Base-by-base conservation (phyloP, 1,140 invertebrate species). In the Drepana arcuata region DNA sequence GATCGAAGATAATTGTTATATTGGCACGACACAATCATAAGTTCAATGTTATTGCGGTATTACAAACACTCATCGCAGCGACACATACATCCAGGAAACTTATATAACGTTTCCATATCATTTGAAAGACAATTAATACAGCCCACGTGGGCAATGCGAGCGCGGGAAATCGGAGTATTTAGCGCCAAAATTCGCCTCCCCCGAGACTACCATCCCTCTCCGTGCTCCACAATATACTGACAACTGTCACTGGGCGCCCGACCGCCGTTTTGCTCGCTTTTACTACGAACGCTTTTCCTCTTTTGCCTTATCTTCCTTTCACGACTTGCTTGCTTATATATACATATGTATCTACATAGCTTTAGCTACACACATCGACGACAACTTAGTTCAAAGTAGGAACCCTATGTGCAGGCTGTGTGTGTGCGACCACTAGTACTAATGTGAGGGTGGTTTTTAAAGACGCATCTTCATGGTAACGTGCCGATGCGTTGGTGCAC, bases 281-380 rank as follows among this genome's bases (percentile, higher is more conserved):
- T 63, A 75, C 64, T 71, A 66, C 55, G 29, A 48, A 30, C 60
- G 64, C 51, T 73, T 73, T 66, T 71, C 70, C 70, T 64, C 68
- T 67, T 66, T 67, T 68, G 44, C 61, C 62, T 67, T 67, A 68
- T 79, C 70, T 72, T 66, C 54, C 68, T 78, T 68, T 56, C 62
- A 59, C 69, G 67, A 69, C n/a, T n/a, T n/a, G n/a, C n/a, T n/a
- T n/a, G n/a, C n/a, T n/a, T n/a, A n/a, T n/a, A n/a, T n/a, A 68
- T 71, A 59, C 65, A 56, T 70, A 64, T 48, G 43, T 54, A 59
- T 51, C 68, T 46, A 63, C 45, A 56, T 46, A 60, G 38, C 24
- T 53, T 24, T 59, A 60, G 51, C 44, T 51, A 66, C 64, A 74
- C 68, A 78, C 63, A 73, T 56, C 43, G 37, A 66, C 54, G 57